Base-by-base conservation (phyloP, 2,888 invertebrate species). In the Neoascia interrupta region DNA sequence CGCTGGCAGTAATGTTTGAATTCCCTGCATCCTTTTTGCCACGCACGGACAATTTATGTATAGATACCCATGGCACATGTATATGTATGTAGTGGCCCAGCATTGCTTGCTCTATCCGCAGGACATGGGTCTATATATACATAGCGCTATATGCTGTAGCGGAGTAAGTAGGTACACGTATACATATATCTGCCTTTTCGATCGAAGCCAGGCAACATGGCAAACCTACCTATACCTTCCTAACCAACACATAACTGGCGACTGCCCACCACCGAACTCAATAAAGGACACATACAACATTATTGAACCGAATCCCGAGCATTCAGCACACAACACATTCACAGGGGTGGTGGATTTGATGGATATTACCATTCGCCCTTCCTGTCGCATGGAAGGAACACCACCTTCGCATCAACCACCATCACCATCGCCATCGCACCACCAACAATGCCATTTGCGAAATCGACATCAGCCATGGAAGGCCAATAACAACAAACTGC, bases 231-330 rank as follows among this genome's bases (percentile, higher is more conserved):
- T 49, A 51, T 47, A 73, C 61, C 73, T 73, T 60, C 36, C 54
- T 73, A 79, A 79, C 79, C 61, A 79, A 79, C 79, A 79, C 79
- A 79, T 79, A 79, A 79, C 79, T 72, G 72, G 47, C 54, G 66
- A 79, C 79, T 79, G 79, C 79, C 79, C 79, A 79, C 79, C 79
- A 79, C 79, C 56, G 79, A 79, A 79, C 79, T 79, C 79, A 79
- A 79, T 79, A 79, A 79, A 73, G 79, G 79, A 79, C 79, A 73
- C 79, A 79, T 73, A 73, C 76, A 76, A 76, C 76, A 76, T 76
- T 76, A 76, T 76, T 76, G 76, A 76, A 76, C 76, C 72, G 64
- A 76, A 76, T 64, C 53, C 72, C 64, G 19, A 66, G 76, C 72
- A 76, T 47, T 72, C 72, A 64, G 74, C 47, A 73, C 61, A 68